Percentiles rank a stretch among this genome's conserved stretches.
Conservation (phyloP, 2,888 invertebrate genomes). For the Eumerus sabulonum region DNA sequence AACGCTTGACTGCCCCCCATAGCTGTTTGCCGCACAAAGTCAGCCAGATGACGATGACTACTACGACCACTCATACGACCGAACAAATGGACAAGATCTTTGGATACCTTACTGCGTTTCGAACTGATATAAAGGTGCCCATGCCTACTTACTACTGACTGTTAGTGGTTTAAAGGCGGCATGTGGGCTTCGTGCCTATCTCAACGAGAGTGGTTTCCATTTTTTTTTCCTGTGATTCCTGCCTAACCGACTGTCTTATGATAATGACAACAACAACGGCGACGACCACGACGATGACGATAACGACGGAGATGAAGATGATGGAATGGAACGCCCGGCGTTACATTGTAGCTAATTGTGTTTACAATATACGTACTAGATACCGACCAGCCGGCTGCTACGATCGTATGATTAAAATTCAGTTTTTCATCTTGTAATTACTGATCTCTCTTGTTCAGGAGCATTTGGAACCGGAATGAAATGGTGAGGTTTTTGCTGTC, state of each 20-base stretch:
- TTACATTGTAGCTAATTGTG: conserved; percentile 56
- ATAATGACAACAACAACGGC: no score
- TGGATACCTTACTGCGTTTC: conserved; percentile 3
- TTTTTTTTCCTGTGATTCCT: not conserved
- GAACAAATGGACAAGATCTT: conserved; percentile 7
- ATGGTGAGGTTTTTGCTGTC: not conserved
- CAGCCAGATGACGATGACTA: conserved; percentile 7
- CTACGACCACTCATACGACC: not conserved
- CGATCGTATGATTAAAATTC: conserved; percentile 47
- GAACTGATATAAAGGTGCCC: conserved; percentile 20
- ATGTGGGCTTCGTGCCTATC: conserved; percentile 12
- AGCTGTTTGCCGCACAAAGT: conserved; percentile 1
- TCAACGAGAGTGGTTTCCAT: conserved; percentile 12
- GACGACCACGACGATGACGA: not conserved
- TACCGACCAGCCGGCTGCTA: conserved; percentile 29
- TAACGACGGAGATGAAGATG: not conserved
- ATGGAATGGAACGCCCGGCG: conserved; percentile 10
- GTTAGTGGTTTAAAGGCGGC: conserved; percentile 3
- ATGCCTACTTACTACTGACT: no score
- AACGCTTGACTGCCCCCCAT: conserved; percentile 21
- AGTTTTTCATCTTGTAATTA: conserved; percentile 42
- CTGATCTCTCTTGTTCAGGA: conserved; percentile 2
- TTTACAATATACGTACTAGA: conserved; percentile 58
- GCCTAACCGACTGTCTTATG: no score
- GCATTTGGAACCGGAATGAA: conserved; percentile 4